A percentile compares a stretch with the other conserved stretches of the same genome.
phyloP scores from a whole-genome alignment of 2,888 invertebrate species.

The Trichogramma dendrolimi region DNA sequence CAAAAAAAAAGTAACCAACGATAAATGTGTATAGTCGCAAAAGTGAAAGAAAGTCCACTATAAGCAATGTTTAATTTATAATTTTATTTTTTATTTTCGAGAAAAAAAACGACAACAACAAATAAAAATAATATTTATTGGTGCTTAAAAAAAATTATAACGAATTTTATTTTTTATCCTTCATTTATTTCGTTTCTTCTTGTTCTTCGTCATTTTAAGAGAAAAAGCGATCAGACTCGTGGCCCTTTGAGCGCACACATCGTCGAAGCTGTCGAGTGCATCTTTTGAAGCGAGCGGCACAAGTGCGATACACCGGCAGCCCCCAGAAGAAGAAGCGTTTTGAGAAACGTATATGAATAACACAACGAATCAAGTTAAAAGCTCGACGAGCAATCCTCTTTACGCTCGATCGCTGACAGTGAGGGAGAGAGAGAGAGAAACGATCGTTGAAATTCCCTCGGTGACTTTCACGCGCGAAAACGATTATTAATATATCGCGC shows the following conservation, averaged over 20 bases:
- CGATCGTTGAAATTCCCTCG: too few relatives aligned
- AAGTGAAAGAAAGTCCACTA: constrained; percentile 13
- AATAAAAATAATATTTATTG: constrained; percentile 27
- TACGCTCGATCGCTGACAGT: too few relatives aligned
- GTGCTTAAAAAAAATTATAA: constrained; percentile 19
- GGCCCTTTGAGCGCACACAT: not conserved
- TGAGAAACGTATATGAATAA: too few relatives aligned
- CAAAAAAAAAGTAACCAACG: not conserved
- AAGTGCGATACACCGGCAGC: not conserved
- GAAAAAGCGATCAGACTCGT: too few relatives aligned
- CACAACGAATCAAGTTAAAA: too few relatives aligned
- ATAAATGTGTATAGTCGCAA: not conserved
- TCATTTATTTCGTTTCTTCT: not conserved
- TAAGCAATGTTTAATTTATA: constrained; percentile 22
- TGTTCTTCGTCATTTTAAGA: not conserved
- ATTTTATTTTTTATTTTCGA: constrained; percentile 12
- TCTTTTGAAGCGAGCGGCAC: not conserved
- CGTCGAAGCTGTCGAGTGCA: not conserved
- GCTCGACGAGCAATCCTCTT: too few relatives aligned
- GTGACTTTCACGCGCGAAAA: too few relatives aligned
- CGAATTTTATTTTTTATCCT: constrained; percentile 14
- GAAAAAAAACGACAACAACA: constrained; percentile 1
- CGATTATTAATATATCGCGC: too few relatives aligned
- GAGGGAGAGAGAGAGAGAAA: too few relatives aligned
- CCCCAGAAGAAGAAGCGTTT: too few relatives aligned